These are phyloP conservation scores for Thomomys bottae DNA, from an alignment of 2,113 vertebrate species.

Conservation along the genomic window DNA sequence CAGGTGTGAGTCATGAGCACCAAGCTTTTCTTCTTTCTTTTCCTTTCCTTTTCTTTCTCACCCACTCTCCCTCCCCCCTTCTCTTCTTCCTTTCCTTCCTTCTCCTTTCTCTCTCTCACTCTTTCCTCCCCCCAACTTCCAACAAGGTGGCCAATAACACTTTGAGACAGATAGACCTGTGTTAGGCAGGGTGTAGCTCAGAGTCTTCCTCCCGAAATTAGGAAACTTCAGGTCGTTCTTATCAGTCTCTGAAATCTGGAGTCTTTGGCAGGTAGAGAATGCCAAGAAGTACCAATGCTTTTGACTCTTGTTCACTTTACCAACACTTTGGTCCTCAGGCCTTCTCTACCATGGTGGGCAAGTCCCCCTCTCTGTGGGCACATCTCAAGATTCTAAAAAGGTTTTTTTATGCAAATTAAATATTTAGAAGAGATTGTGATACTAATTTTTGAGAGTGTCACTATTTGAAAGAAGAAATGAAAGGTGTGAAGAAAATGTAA, in stretches of 20 bases:
- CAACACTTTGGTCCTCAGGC: too few species aligned
- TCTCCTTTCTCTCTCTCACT: not conserved
- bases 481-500: slow-evolving; percentile 8
- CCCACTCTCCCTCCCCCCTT: too few species aligned
- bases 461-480: slow-evolving; percentile 88
- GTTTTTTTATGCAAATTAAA: slow-evolving; percentile 86
- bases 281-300: too few species aligned
- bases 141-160: not conserved
- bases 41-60: too few species aligned
- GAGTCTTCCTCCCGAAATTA: not conserved
- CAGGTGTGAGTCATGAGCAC: too few species aligned
- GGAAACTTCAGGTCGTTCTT: not conserved
- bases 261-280: not conserved
- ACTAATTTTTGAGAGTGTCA: slow-evolving; percentile 84
- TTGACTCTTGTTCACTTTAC: too few species aligned
- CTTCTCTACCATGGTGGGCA: not conserved
- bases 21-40: too few species aligned
- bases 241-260: too few species aligned
- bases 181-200: not conserved
- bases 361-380: not conserved
- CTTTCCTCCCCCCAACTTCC: too few species aligned
- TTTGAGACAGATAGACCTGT: not conserved
- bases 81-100: not conserved
- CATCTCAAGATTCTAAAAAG: not conserved
- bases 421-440: slow-evolving; percentile 91